Base-by-base conservation (phyloP, 2,113 vertebrate genomes). In the Thunnus maccoyii region DNA sequence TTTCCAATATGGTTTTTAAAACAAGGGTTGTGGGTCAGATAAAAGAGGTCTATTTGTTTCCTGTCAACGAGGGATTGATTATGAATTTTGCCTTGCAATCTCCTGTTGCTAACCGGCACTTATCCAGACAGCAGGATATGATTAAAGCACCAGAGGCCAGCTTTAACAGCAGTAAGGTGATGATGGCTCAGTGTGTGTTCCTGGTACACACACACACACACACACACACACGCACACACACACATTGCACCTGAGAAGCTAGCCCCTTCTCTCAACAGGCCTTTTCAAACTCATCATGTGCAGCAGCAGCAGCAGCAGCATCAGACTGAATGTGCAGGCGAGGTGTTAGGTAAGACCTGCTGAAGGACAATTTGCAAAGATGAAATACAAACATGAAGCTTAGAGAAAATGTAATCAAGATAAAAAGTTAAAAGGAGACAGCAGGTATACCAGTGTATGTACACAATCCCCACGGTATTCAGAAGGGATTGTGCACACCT, bases 111-210 rank as follows among this genome's bases (percentile, higher is more conserved):
- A n/a, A 74, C 61, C 3, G 22, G 7, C 4, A 0, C 56, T 76
- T 15, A 44, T 25, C 57, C 73, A 68, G 48, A 79, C 80, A 41
- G 68, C 63, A 67, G 72, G 81, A 86, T 68, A 12, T 86, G 85
- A 82, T 90, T 66, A 66, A 58, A 55, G 32, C 48, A 12, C n/a
- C 72, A 64, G 64, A 69, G 18, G 62, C 70, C 22, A 51, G 41
- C 47, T 50, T 69, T 6, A 12, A 64, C 20, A 80, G 69, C 20
- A 30, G 55, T 32, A 64, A 75, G 51, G 77, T 63, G 69, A 69
- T 61, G 77, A 84, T 68, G 69, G 48, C 41, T 57, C 52, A 13
- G 44, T 30, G 52, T 30, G 52, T 78, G 74, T 66, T 76, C 16
- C 12, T 18, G 6, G 20, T 20, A 32, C 58, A 58, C 11, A 44